Evolutionary conservation across 2,113 vertebrate species (phyloP).

Genomic region (Meles meles): DNA sequence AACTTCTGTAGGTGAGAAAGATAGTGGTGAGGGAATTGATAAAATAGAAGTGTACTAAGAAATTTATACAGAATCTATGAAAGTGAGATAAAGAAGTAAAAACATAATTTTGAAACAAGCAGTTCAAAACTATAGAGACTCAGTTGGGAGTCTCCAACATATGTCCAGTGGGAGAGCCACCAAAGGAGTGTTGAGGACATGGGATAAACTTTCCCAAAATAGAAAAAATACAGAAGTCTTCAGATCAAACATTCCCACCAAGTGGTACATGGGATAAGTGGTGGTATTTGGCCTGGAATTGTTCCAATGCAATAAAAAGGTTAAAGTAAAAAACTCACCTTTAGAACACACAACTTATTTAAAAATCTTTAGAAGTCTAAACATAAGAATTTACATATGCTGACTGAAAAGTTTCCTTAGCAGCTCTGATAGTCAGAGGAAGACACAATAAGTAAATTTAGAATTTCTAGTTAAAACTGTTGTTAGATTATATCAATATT

Average conservation of each 20-base stretch:
- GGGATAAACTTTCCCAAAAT: slow-evolving; percentile 4
- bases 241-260: not conserved
- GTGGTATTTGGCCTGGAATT: not conserved
- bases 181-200: not conserved
- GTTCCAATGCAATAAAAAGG: not conserved
- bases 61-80: not conserved
- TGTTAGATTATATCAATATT: not conserved
- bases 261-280: not conserved
- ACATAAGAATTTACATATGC: not conserved
- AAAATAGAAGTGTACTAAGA: not conserved
- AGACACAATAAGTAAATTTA: not conserved
- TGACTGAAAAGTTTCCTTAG: not conserved
- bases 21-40: not conserved
- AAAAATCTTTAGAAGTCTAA: slow-evolving; percentile 23
- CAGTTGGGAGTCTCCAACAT: not conserved
- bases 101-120: slow-evolving; percentile 15
- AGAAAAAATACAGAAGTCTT: not conserved
- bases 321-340: not conserved
- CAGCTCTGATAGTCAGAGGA: not conserved
- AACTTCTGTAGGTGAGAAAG: not conserved
- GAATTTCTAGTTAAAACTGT: not conserved
- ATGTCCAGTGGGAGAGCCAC: not conserved
- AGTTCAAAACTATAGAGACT: not conserved
- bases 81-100: not conserved
- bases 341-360: not conserved